These are phyloP conservation scores for Idaea aversata DNA, from an alignment of 2,888 invertebrate genomes.

Conservation along the genomic window DNA sequence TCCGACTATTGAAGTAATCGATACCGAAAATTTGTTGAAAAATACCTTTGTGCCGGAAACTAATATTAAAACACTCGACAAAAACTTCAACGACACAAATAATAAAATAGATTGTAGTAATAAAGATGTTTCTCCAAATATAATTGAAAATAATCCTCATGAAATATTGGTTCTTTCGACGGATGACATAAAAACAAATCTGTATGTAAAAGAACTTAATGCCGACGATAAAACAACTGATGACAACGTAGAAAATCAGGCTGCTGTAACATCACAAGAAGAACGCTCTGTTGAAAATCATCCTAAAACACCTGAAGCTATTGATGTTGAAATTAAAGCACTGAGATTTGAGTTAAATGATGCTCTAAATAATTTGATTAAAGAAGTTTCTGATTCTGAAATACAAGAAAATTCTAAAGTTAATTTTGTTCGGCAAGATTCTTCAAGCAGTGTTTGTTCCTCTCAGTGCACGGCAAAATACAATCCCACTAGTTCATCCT, in stretches of 20 bases:
- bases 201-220: conserved; percentile 62
- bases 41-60: conserved; percentile 29
- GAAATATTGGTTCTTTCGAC: conserved; percentile 68
- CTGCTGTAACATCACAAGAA: neutral
- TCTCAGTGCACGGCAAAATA: conserved; percentile 87
- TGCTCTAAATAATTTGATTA: conserved; percentile 71
- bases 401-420: conserved; percentile 49
- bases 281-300: neutral
- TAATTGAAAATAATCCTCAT: conserved; percentile 33
- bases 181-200: conserved; percentile 62
- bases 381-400: conserved; percentile 69
- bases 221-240: conserved; percentile 20
- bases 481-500: conserved; percentile 80
- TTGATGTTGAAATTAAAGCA: conserved; percentile 66
- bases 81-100: conserved; percentile 3
- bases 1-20: conserved; percentile 74
- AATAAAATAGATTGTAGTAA: conserved; percentile 9
- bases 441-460: conserved; percentile 82
- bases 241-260: conserved; percentile 15
- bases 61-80: conserved; percentile 4
- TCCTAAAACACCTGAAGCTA: conserved; percentile 24
- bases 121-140: neutral
- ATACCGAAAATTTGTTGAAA: conserved; percentile 65
- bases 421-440: conserved; percentile 76
- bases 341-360: conserved; percentile 72